phyloP scores from a whole-genome alignment of 2,888 invertebrate species.

The Drosophila diplacantha region DNA sequence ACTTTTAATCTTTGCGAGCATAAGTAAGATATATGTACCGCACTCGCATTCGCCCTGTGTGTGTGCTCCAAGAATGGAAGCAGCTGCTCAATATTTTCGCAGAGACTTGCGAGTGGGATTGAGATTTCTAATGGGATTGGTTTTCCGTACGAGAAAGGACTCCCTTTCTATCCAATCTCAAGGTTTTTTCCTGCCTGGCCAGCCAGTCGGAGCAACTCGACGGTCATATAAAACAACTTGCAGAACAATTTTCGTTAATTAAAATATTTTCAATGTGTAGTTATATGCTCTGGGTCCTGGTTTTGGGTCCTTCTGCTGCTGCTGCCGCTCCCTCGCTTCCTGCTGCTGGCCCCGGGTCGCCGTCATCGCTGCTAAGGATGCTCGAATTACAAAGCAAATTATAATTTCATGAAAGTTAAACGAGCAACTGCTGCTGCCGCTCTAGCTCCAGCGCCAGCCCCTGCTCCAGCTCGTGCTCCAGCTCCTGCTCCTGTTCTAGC shows the following conservation, averaged over 20 bases:
- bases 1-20: constrained; percentile 70
- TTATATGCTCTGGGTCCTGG: constrained; percentile 49
- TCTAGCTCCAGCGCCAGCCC: constrained; percentile 38
- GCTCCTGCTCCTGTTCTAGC: constrained; percentile 20
- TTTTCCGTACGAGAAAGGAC: constrained; percentile 39
- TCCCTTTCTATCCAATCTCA: constrained; percentile 15
- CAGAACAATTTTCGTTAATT: constrained; percentile 73
- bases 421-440: constrained; percentile 60
- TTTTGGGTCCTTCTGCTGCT: constrained; percentile 6
- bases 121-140: constrained; percentile 71
- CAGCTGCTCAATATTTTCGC: constrained; percentile 69
- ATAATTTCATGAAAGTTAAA: constrained; percentile 76
- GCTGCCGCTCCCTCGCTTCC: constrained; percentile 9
- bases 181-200: constrained; percentile 6
- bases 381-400: constrained; percentile 75
- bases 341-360: constrained; percentile 27
- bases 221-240: constrained; percentile 61
- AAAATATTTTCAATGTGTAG: constrained; percentile 74
- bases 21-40: constrained; percentile 68
- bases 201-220: constrained; percentile 36
- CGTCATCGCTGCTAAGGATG: constrained; percentile 57
- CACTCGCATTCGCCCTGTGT: constrained; percentile 32
- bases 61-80: constrained; percentile 51
- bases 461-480: constrained; percentile 27
- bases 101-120: constrained; percentile 57